Base-by-base conservation (phyloP, 2,113 vertebrate species). In the Sitta europaea region DNA sequence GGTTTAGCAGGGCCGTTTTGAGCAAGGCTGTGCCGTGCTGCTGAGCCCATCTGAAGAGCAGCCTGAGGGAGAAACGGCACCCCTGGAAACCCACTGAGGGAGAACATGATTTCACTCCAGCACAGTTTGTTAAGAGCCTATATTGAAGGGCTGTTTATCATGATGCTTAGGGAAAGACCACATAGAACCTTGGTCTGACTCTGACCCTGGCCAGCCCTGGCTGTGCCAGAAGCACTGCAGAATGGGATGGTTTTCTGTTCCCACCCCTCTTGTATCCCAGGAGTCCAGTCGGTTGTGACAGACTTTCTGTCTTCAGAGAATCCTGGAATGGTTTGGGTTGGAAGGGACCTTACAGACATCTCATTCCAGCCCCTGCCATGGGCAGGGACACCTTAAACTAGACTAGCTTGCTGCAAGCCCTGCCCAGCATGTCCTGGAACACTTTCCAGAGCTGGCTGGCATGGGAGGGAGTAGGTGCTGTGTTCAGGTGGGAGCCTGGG, bases 51-150 rank as follows among this genome's bases (percentile, higher is more conserved):
- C 65, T 76, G 78, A 48, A 85, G 84, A 57, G 23, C 33, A 43
- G 28, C 24, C 77, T 42, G 86, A 55, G 0, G 85, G 42, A 88
- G 74, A 55, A 90, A 65, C 0, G 0, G 25, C 1, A 0, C 25
- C 48, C 23, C 50, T 53, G 42, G 81, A 68, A 82, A 40, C 22
- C 28, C 48, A 53, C 12, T 0, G 8, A 35, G 31, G 55, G 45
- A 36, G 42, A 76, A 24, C 45, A 27, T 4, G 38, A 12, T 73
- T 93, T 76, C 42, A 25, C 27, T 76, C 54, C 17, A 72, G 67
- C 51, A 9, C 45, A 29, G n/a, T 7, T 75, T n/a, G 57, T 65
- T 23, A 12, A 1, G 18, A 10, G 7, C 40, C n/a, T 78, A 20
- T 71, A 71, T 50, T n/a, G n/a, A 53, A 79, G 18, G 42, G 45